Evolutionary conservation across 1,140 invertebrate species (phyloP), one percentile per base, ranked within the genome.

Genomic region (Antheraea pernyi): DNA sequence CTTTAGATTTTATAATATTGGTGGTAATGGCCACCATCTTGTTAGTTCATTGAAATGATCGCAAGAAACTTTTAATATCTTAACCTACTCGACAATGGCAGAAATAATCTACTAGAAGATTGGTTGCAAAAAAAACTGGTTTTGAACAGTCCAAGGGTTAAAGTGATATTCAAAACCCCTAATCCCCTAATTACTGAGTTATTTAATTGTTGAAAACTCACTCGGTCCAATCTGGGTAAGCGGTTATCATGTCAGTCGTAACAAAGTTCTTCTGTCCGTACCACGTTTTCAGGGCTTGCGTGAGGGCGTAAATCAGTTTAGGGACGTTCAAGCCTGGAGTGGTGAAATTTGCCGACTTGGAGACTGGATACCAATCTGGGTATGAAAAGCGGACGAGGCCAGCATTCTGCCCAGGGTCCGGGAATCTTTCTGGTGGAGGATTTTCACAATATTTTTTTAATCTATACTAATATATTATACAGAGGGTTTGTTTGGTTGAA

Each of bases 311-410:
- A 8, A 59, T 59, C 0, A 85, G 16, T 58, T 86, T 86, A 0
- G 70, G 59, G 0, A 58, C 9, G 6, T 53, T 76, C 7, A 84
- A 60, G 0, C 81, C 81, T 0, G 78, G 67, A 5, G 69, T 60
- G 18, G 71, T 72, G 53, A 76, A 69, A 10, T 70, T 37, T 10
- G 30, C 61, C 4, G 59, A n/a, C 10, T 68, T 64, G 58, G 68
- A 65, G 4, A 81, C 22, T 0, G 75, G 59, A 4, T 69, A 42
- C 86, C 86, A 88, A n/a, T 86, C 79, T 0, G 78, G 75, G 9
- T 70, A 76, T 0, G 69, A 68, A 64, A 86, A 88, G 0, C 82
- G 68, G 0, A 83, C 73, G 0, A 82, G 16, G 7, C 74, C 78
- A 3, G 74, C 70, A 0, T 76, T 71, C 68, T 89, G 86, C 3